Conservation (phyloP, 2,113 vertebrate species). For the Potamarius usumacintae region DNA sequence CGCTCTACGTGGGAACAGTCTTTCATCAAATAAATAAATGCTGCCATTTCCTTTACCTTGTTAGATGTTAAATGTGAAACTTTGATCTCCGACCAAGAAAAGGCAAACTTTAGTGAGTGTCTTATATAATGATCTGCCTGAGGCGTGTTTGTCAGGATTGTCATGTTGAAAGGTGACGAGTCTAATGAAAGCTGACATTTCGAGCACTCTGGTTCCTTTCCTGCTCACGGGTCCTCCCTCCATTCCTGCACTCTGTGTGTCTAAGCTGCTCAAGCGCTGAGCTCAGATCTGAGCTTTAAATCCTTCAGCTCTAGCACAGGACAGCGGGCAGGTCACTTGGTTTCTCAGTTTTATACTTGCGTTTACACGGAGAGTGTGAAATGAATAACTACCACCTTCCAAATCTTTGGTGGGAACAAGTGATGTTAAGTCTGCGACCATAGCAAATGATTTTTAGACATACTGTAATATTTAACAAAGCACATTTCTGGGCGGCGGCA, state of each 20-base stretch:
- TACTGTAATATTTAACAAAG: background rate
- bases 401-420: background rate
- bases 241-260: slow-evolving; percentile 6
- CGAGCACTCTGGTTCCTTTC: background rate
- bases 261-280: slow-evolving; percentile 28
- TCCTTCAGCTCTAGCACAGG: background rate
- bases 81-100: slow-evolving; percentile 1
- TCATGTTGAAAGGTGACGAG: background rate
- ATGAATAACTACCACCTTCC: background rate
- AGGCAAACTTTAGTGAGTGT: background rate
- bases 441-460: background rate
- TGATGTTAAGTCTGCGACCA: background rate
- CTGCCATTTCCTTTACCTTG: background rate
- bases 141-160: background rate
- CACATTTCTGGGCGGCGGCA: too few species aligned
- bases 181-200: slow-evolving; percentile 10
- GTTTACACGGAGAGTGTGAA: background rate
- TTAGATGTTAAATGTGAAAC: background rate
- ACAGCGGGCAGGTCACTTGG: background rate
- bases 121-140: background rate
- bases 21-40: background rate
- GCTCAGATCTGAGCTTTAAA: slow-evolving; percentile 1
- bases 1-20: background rate
- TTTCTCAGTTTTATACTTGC: background rate
- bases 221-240: background rate